These are phyloP conservation scores for Ameiurus melas DNA, from an alignment of 2,113 vertebrate genomes.

Conservation along the genomic window DNA sequence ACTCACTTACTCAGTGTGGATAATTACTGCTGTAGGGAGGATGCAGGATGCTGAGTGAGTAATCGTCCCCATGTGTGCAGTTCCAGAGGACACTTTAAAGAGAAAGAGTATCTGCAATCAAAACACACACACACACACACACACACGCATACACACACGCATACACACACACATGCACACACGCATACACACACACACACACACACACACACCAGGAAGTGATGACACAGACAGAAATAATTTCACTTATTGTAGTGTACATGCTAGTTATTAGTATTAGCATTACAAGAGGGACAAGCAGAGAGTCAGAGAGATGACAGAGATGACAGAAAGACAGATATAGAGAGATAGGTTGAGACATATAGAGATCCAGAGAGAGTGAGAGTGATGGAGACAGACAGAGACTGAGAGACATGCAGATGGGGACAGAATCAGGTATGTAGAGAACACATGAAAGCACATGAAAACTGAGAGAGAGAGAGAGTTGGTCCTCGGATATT, in stretches of 20 bases:
- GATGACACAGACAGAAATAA: not conserved
- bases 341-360: not conserved
- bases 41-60: slow-evolving; percentile 22
- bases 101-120: slow-evolving; percentile 7
- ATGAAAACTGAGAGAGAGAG: not conserved
- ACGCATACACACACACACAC: not conserved
- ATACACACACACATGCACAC: not conserved
- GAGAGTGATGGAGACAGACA: not conserved
- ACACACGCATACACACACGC: not conserved
- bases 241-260: not conserved
- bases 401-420: not conserved
- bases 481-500: not conserved
- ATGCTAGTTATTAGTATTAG: not conserved
- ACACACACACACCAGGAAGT: not conserved
- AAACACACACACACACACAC: not conserved
- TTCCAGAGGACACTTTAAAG: slow-evolving; percentile 26
- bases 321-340: not conserved
- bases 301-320: not conserved
- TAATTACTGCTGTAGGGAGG: slow-evolving; percentile 23
- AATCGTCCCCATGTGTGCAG: slow-evolving; percentile 12
- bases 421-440: not conserved
- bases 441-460: too few species aligned
- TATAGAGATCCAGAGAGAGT: not conserved
- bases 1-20: not conserved
- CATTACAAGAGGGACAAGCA: not conserved